Base-by-base conservation (phyloP, 2,888 invertebrate genomes). In the Drosophila multiciliata region DNA sequence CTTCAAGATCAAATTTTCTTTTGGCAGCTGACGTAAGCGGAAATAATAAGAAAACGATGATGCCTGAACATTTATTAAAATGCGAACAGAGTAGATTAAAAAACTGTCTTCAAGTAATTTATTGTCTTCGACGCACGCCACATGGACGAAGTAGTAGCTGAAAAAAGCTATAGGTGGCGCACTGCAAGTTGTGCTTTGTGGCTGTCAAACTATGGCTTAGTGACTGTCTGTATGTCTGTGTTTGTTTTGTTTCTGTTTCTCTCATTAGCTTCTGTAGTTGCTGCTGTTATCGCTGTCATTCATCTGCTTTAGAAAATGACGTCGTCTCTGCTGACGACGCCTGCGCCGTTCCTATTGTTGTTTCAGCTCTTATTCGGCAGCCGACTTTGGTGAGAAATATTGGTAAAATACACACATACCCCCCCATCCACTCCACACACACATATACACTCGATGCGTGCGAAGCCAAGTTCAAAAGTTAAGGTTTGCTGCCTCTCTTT, bases 401-500 rank as follows among this genome's bases (percentile, higher is more conserved):
- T 35, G 12, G 35, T 35, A 4, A 65, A 71, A 64, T 45, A 54
- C 45, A 50, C 55, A 53, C 17, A 40, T 20, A 53, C n/a, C 23
- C 23, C 23, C 29, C 1, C 33, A 38, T n/a, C 49, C 0, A 45
- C 20, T 20, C 20, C 53, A 36, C 50, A 42, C 45, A 38, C 40
- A 50, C 36, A 45, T n/a, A 35, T n/a, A 32, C 33, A 20, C 9
- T 32, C 62, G 42, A 65, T 80, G 81, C 69, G 72, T 81, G 72
- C 53, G 58, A 84, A 84, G 73, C 85, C 83, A 89, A 89, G 83
- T 84, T 84, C 85, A 84, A 87, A 81, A 70, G 87, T 83, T 83
- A 50, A 61, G 33, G 45, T 29, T 59, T 26, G 23, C 11, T 48
- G 40, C 49, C 35, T 52, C 45, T 52, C 49, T 48, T 23, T 35